Conservation (phyloP, 2,113 vertebrate genomes). For the Pseudorectes ferrugineus region DNA sequence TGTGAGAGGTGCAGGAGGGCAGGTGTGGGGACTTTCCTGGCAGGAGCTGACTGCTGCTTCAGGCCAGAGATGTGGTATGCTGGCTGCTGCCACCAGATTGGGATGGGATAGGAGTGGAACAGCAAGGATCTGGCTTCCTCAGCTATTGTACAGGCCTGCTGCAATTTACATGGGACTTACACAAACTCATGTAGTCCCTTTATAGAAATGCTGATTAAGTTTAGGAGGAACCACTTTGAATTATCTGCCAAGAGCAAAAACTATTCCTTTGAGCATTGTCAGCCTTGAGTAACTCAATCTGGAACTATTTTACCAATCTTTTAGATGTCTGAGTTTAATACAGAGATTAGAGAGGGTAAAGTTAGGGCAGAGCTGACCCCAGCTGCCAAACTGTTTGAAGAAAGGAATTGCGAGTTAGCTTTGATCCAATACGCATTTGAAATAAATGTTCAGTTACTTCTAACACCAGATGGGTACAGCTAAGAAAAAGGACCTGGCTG, state of each 20-base stretch:
- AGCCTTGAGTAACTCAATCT: constrained; percentile 15
- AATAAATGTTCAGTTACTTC: background rate
- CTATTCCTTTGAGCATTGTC: background rate
- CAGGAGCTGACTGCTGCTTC: background rate
- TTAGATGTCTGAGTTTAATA: background rate
- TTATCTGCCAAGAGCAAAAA: background rate
- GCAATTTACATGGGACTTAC: background rate
- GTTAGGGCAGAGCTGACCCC: background rate
- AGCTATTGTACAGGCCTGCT: background rate
- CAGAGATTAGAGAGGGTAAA: background rate
- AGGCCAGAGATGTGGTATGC: background rate
- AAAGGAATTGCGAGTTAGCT: background rate
- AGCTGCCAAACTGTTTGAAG: background rate
- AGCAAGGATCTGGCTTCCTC: background rate
- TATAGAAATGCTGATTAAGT: background rate
- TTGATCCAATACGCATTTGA: constrained; percentile 15
- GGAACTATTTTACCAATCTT: constrained; percentile 1
- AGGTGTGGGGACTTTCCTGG: background rate
- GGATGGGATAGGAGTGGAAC: background rate
- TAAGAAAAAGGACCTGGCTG: background rate
- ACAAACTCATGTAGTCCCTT: background rate
- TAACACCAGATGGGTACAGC: background rate
- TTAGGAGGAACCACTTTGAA: constrained; percentile 2
- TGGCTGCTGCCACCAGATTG: background rate
- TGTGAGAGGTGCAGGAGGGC: background rate